Evolutionary conservation across 92 coral and sea anemone species (phyloP).

Genomic region (Siderastrea radians): DNA sequence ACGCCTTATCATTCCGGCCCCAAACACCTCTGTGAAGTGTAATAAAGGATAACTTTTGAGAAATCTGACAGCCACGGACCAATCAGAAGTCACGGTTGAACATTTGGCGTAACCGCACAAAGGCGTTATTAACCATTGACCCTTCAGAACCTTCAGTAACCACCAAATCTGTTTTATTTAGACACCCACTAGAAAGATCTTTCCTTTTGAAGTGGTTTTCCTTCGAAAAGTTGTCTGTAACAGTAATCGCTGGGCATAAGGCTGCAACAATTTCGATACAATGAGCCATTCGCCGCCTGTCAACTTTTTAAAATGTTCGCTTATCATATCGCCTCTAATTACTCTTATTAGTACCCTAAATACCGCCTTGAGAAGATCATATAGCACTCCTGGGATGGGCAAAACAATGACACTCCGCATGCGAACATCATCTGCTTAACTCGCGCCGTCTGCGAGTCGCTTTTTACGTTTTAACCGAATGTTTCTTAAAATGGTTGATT

Average conservation of each 20-base stretch:
- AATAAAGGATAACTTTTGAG: conserved; percentile 54
- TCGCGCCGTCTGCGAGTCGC: not conserved
- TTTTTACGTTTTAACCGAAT: not conserved
- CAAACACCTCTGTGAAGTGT: conserved; percentile 55
- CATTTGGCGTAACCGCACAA: conserved; percentile 60
- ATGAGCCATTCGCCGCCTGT: conserved; percentile 20
- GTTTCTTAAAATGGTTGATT: not conserved
- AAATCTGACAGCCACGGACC: conserved; percentile 51
- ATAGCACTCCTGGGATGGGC: conserved; percentile 49
- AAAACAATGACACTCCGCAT: conserved; percentile 19
- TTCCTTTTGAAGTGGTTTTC: conserved; percentile 29
- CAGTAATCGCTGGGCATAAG: not conserved
- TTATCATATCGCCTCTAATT: conserved; percentile 42
- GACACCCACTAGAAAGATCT: not conserved
- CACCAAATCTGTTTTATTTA: conserved; percentile 26
- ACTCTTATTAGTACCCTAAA: conserved; percentile 39
- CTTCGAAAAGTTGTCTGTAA: not conserved
- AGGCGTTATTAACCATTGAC: conserved; percentile 39
- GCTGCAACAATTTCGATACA: conserved; percentile 14
- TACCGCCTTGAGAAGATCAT: conserved; percentile 48
- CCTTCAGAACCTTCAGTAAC: conserved; percentile 31
- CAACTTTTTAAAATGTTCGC: conserved; percentile 15
- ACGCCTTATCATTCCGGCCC: conserved; percentile 40
- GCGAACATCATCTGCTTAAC: conserved; percentile 27
- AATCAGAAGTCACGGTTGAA: conserved; percentile 51